These are phyloP conservation scores for Tetragnatha versicolor DNA, from an alignment of 1,140 invertebrate species.

Conservation along the genomic window DNA sequence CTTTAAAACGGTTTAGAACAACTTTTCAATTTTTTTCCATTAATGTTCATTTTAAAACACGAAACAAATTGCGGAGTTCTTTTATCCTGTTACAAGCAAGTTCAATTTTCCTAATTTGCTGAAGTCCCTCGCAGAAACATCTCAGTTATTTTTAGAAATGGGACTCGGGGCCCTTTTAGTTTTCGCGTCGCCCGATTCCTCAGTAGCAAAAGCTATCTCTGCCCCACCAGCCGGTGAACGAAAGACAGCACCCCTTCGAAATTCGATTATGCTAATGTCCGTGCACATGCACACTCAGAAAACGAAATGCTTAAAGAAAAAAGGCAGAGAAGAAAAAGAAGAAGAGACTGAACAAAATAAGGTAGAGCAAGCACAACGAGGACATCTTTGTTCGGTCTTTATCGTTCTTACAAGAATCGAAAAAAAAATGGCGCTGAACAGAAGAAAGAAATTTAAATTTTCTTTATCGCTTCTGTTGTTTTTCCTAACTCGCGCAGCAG, in stretches of 20 bases:
- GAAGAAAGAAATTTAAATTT: constrained; percentile 41
- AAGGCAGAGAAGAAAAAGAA: not conserved
- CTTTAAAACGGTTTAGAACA: not conserved
- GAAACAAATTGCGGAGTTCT: not conserved
- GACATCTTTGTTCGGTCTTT: constrained; percentile 46
- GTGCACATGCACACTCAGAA: constrained; percentile 28
- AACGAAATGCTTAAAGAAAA: constrained; percentile 53
- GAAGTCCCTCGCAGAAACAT: constrained; percentile 18
- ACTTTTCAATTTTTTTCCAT: not conserved
- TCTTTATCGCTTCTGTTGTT: constrained; percentile 50
- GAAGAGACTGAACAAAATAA: not conserved
- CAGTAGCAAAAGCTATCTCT: constrained; percentile 7
- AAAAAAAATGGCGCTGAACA: constrained; percentile 17
- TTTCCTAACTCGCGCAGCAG: constrained; percentile 6
- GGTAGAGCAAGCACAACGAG: too few species aligned
- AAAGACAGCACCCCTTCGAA: constrained; percentile 21
- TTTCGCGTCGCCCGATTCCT: not conserved
- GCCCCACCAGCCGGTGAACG: constrained; percentile 12
- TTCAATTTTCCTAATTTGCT: constrained; percentile 48
- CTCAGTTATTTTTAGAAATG: constrained; percentile 10
- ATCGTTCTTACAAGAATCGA: constrained; percentile 17
- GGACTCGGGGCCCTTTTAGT: not conserved
- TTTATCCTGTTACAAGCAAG: constrained; percentile 28
- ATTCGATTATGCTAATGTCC: constrained; percentile 51
- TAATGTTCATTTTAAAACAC: constrained; percentile 6